Evolutionary conservation across 1,140 invertebrate genomes (phyloP), one percentile per base, ranked within the genome.

Genomic region (Drosophila ohnishii): DNA sequence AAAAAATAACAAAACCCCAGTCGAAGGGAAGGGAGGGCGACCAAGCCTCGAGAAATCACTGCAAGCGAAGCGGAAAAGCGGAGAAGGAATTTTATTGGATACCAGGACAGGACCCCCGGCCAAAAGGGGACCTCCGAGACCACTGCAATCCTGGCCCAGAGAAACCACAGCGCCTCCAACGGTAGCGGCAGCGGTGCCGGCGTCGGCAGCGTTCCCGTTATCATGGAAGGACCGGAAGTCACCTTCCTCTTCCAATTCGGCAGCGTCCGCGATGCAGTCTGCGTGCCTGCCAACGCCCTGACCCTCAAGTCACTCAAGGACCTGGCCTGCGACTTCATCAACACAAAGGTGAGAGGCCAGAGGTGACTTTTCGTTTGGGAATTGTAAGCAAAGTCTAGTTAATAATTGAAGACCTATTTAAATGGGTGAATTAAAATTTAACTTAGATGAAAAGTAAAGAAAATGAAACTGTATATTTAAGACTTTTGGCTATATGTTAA

Each of bases 211-310:
- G 89, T 89, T 34, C 85, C 89, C 51, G 79, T 91, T 69, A 91
- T 77, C 61, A 95, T 95, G 95, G 94, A 96, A 91, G 94, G 95
- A 90, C 93, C 94, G 73, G 96, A 97, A 92, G 94, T 98, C 78
- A 97, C 96, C 80, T 99, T 99, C 93, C 94, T 97, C 85, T 98
- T 99, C 93, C 98, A 99, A 93, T 96, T 98, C 92, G 98, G 98
- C 79, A 95, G 99, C 90, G 94, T 96, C 66, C 94, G 97, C 85
- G 98, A 99, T 93, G 96, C 96, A 63, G 95, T 97, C 30, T 96
- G 95, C 34, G 95, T 97, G 47, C 96, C 97, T 57, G 93, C 94
- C 64, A 94, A 95, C 76, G 94, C 95, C 51, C 93, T 99, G 70
- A 98, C 96, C 76, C 94, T 99, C 48, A 96, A 97, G 91, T 95